These are phyloP conservation scores for Anas platyrhynchos DNA, from an alignment of 2,113 vertebrate genomes.

Conservation along the genomic window DNA sequence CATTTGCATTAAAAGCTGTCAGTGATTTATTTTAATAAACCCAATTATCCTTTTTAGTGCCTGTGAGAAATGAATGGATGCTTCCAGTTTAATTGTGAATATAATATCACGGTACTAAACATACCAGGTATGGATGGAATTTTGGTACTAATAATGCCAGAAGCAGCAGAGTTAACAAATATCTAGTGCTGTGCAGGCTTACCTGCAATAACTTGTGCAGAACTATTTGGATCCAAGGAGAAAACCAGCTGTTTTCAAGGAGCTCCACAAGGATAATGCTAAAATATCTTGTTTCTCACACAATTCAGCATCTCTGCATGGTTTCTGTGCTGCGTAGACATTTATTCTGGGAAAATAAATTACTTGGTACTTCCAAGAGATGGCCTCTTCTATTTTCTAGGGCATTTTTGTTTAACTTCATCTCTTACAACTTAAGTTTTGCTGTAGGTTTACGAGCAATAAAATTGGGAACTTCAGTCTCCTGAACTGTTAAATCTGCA, in stretches of 20 bases:
- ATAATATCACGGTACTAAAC: not conserved
- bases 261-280: not conserved
- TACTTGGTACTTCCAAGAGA: not conserved
- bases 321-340: not conserved
- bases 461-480: not conserved
- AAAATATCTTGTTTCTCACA: not conserved
- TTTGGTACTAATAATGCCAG: not conserved
- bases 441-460: not conserved
- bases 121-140: not conserved
- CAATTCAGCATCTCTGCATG: not conserved
- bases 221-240: not conserved
- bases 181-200: not conserved
- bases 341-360: not conserved
- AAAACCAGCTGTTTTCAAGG: not conserved
- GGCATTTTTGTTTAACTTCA: not conserved
- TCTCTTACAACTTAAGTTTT: not conserved
- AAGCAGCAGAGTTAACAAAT: not conserved
- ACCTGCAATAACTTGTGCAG: not conserved
- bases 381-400: not conserved
- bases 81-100: constrained; percentile 20
- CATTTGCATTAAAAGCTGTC: constrained; percentile 38
- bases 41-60: constrained; percentile 7
- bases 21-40: constrained; percentile 42
- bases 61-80: constrained; percentile 1
- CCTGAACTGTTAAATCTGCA: not conserved